Evolutionary conservation across 2,797 vertebrate genomes (phyloP).

Genomic region (Petrocephalus schoutedeni): DNA sequence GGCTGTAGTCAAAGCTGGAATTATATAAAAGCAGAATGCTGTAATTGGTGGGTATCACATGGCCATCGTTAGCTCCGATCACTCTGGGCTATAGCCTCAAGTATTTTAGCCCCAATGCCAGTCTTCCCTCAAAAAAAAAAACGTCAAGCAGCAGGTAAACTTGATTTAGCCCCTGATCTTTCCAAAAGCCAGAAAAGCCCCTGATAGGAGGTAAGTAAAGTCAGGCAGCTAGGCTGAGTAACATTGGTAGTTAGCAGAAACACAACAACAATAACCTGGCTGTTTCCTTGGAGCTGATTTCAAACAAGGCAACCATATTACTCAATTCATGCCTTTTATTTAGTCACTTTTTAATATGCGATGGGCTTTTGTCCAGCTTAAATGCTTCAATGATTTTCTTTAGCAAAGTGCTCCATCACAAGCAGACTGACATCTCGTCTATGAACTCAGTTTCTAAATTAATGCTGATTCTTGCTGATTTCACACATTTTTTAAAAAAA

Average conservation of each 20-base stretch:
- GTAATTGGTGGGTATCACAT: not conserved
- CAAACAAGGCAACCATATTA: not conserved
- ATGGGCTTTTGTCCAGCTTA: not conserved
- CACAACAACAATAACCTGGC: not conserved
- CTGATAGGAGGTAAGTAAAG: not conserved
- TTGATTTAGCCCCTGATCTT: no score
- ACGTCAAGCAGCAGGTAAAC: no score
- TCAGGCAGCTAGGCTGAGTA: not conserved
- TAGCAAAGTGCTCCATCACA: not conserved
- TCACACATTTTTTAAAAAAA: not conserved
- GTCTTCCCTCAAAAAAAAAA: no score
- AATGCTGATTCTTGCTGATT: not conserved
- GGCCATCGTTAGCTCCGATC: no score
- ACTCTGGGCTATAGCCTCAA: no score
- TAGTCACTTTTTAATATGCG: not conserved
- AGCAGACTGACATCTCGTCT: not conserved
- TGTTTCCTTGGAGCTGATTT: not conserved
- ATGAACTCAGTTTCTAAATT: slow-evolving; percentile 14
- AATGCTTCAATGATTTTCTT: slow-evolving; percentile 11
- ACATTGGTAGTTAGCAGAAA: not conserved
- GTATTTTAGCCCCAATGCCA: no score
- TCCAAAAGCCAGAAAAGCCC: no score
- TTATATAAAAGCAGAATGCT: not conserved
- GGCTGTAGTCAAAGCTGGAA: not conserved
- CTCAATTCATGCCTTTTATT: slow-evolving; percentile 1